A percentile compares a stretch with the other conserved stretches of the same genome.
Conservation (phyloP, 2,888 invertebrate species). For the Temnothorax unifasciatus region DNA sequence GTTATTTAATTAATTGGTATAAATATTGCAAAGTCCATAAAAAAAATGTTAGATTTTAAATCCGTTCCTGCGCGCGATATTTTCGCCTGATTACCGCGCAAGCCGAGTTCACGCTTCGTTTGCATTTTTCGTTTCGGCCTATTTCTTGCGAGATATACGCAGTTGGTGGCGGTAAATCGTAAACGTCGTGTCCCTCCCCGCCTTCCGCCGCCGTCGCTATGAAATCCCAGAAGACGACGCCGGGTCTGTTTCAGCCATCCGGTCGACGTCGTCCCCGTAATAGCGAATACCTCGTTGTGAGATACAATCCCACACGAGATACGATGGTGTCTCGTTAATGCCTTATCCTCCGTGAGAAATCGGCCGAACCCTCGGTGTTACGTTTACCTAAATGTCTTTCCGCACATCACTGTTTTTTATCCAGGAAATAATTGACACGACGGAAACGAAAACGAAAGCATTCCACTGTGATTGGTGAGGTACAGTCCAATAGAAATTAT, state of each 20-base stretch:
- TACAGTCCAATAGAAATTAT: background rate
- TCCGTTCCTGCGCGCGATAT: background rate
- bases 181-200: background rate
- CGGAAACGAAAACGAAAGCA: background rate
- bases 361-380: constrained; percentile 19
- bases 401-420: background rate
- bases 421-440: background rate
- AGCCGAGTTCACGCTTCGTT: constrained; percentile 36
- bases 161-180: constrained; percentile 36
- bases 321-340: constrained; percentile 45
- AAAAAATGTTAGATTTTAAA: constrained; percentile 24
- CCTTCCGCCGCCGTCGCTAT: background rate
- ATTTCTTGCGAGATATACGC: constrained; percentile 47
- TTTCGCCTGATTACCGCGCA: background rate
- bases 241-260: constrained; percentile 31
- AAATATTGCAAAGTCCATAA: background rate
- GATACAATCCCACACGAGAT: constrained; percentile 24
- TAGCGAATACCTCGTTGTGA: constrained; percentile 29
- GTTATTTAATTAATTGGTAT: background rate
- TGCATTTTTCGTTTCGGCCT: constrained; percentile 48
- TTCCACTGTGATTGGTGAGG: background rate
- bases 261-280: constrained; percentile 12
- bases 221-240: constrained; percentile 46
- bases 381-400: constrained; percentile 18
- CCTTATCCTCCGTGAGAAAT: constrained; percentile 42